Evolutionary conservation across 2,113 vertebrate genomes (phyloP).

Genomic region (Capricornis sumatraensis): DNA sequence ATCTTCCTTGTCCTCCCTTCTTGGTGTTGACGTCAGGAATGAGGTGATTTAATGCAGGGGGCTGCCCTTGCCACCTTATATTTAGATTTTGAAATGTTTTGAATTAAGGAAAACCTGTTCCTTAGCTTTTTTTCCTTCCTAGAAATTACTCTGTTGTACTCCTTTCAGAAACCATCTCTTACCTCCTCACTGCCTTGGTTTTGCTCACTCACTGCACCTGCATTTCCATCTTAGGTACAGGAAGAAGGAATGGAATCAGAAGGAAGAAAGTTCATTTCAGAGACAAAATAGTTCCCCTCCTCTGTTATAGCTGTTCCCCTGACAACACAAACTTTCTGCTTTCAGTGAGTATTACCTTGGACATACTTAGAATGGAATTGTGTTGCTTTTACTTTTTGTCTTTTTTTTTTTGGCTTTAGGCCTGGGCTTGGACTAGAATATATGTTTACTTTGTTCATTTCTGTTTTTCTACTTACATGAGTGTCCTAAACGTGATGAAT

Average conservation of each 20-base stretch:
- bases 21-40: background rate
- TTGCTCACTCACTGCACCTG: constrained; percentile 39
- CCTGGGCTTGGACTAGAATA: background rate
- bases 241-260: constrained; percentile 75
- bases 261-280: constrained; percentile 72
- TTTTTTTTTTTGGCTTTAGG: background rate
- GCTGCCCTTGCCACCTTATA: background rate
- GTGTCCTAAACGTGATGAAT: background rate
- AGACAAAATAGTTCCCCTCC: constrained; percentile 71
- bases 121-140: background rate
- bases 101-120: background rate
- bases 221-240: constrained; percentile 65
- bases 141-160: constrained; percentile 5
- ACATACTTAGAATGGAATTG: background rate
- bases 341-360: constrained; percentile 74
- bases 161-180: background rate
- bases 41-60: background rate
- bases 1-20: background rate
- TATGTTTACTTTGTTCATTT: background rate
- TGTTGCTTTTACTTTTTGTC: background rate
- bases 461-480: background rate
- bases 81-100: constrained; percentile 18
- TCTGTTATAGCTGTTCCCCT: constrained; percentile 60
- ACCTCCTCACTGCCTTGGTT: background rate
- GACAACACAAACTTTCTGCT: constrained; percentile 65